Evolutionary conservation across 1,140 invertebrate genomes (phyloP).

Genomic region (Pseudomyrmex cubaensis): DNA sequence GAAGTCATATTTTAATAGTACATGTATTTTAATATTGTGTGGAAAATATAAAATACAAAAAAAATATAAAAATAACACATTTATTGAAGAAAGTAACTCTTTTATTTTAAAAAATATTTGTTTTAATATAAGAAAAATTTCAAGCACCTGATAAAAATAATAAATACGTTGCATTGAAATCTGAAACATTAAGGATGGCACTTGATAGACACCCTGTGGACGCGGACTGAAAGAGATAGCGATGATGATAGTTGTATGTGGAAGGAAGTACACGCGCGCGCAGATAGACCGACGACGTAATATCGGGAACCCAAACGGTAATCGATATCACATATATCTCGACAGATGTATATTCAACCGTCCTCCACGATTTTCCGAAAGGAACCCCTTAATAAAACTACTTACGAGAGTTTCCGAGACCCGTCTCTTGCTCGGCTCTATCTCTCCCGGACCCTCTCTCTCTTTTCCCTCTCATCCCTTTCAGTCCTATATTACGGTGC

Average conservation of each 20-base stretch:
- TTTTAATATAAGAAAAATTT: too few species aligned
- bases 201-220: slow-evolving; percentile 37
- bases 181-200: not conserved
- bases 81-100: not conserved
- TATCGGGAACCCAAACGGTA: slow-evolving; percentile 81
- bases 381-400: slow-evolving; percentile 75
- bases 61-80: not conserved
- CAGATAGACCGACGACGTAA: slow-evolving; percentile 75
- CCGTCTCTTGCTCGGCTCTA: slow-evolving; percentile 45
- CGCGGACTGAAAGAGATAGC: slow-evolving; percentile 35
- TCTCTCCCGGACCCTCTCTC: slow-evolving; percentile 42
- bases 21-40: not conserved
- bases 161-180: not conserved
- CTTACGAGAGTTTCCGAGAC: slow-evolving; percentile 59
- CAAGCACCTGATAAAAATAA: not conserved
- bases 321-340: slow-evolving; percentile 82
- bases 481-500: slow-evolving; percentile 66
- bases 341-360: slow-evolving; percentile 78
- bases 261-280: slow-evolving; percentile 39
- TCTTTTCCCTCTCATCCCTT: slow-evolving; percentile 59
- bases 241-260: slow-evolving; percentile 51
- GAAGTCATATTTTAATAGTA: not conserved
- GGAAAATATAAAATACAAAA: not conserved
- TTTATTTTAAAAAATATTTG: too few species aligned
- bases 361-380: slow-evolving; percentile 73